Conservation (phyloP, 2,113 vertebrate genomes). For the Aspiorhynchus laticeps region DNA sequence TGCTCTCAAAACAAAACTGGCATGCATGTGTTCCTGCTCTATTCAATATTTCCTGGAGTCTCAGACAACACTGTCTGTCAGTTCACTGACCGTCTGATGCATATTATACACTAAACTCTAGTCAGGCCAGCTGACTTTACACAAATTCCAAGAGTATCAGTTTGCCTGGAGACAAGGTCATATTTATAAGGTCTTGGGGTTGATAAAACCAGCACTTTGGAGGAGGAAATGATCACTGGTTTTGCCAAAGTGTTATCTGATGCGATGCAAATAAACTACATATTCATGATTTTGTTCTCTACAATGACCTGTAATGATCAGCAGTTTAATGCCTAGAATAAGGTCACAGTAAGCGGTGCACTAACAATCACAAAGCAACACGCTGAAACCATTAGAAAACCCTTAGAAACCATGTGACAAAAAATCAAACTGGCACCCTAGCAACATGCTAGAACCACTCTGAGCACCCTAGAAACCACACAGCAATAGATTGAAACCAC, state of each 20-base stretch:
- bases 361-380: background rate
- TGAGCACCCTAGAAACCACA: background rate
- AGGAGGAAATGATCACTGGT: background rate
- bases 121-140: background rate
- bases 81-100: background rate
- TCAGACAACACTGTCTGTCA: background rate
- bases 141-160: background rate
- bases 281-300: background rate
- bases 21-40: background rate
- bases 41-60: background rate
- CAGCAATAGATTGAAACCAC: no score
- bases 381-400: background rate
- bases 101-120: background rate
- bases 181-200: background rate
- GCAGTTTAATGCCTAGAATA: background rate
- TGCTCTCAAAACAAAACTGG: background rate
- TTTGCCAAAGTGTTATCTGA: background rate
- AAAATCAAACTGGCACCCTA: no score
- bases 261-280: background rate
- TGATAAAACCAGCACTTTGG: background rate
- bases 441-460: no score
- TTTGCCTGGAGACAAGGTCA: conserved; percentile 23
- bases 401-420: background rate
- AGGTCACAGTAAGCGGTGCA: background rate
- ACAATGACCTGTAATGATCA: background rate